These are phyloP conservation scores for Thyatira batis DNA, from an alignment of 2,888 invertebrate species.

Conservation along the genomic window DNA sequence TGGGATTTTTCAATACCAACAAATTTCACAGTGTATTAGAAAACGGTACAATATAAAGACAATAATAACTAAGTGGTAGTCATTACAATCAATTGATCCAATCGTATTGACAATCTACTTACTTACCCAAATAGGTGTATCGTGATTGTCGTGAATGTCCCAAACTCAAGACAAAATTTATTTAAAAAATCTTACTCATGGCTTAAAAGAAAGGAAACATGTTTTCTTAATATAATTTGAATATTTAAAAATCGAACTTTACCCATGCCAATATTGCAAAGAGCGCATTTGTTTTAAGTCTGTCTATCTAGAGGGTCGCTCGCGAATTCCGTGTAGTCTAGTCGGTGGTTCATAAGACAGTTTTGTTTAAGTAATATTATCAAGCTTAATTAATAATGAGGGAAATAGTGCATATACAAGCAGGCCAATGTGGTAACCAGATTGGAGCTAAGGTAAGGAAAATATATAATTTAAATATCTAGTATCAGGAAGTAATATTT, in stretches of 20 bases:
- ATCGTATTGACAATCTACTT: too few relatives aligned
- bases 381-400: constrained; percentile 79
- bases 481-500: too few relatives aligned
- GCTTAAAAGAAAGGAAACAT: background rate
- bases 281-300: constrained; percentile 59
- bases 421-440: constrained; percentile 88
- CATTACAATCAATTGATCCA: too few relatives aligned
- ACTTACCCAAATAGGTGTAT: too few relatives aligned
- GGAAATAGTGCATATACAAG: constrained; percentile 91
- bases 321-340: constrained; percentile 33
- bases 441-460: constrained; percentile 73
- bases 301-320: constrained; percentile 59
- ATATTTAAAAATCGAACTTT: background rate
- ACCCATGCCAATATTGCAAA: constrained; percentile 13
- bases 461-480: background rate
- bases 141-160: too few relatives aligned
- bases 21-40: too few relatives aligned
- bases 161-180: background rate
- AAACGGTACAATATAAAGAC: too few relatives aligned
- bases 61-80: too few relatives aligned
- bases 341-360: constrained; percentile 22
- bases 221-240: background rate
- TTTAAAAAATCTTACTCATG: background rate
- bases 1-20: too few relatives aligned
- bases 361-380: constrained; percentile 21